Base-by-base conservation (phyloP, 2,888 invertebrate genomes). In the Dryocosmus kuriphilus region DNA sequence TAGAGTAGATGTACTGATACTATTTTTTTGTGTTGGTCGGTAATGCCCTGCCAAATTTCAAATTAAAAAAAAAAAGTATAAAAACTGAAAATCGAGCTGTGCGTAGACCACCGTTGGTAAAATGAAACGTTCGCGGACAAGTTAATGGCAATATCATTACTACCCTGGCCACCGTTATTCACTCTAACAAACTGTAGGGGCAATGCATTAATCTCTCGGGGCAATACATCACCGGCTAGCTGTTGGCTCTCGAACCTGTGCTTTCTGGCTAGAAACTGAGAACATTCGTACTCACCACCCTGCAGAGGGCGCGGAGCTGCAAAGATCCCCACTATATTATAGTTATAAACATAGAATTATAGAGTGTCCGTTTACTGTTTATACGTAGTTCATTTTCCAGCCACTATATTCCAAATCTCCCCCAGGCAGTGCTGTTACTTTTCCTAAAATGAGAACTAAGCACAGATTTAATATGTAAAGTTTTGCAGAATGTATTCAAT, bases 141-240 rank as follows among this genome's bases (percentile, higher is more conserved):
- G 86, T 89, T 90, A 89, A 90, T 86, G 88, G 87, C 85, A 85
- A 88, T 89, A 89, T 89, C 88, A 88, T 90, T 89, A 89, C 87
- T 87, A 85, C 85, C 81, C 82, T 75, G 81, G 81, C 81, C 85
- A 82, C 82, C 88, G 88, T 89, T 90, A 89, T 88, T 90, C 89
- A 85, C 86, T 86, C 85, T 84, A 88, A 88, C 88, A 88, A 89
- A 89, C 87, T 87, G 89, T 85, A 84, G 81, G 82, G 83, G 84
- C 84, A 84, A 88, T 87, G 85, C 89, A 89, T 90, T 90, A 89
- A 90, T 90, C 88, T 89, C 85, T 77, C 85, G 86, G 82, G 86
- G 85, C 86, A 86, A 90, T 90, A 88, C 88, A 89, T 90, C 90
- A 89, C 88, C 83, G 81, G 75, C 76, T 32, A 71, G 77, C 74